A percentile compares a stretch with the other conserved stretches of the same genome.
phyloP scores from a whole-genome alignment of 35 echinoderm and acorn worm genomes.

The Stichopus chloronotus region DNA sequence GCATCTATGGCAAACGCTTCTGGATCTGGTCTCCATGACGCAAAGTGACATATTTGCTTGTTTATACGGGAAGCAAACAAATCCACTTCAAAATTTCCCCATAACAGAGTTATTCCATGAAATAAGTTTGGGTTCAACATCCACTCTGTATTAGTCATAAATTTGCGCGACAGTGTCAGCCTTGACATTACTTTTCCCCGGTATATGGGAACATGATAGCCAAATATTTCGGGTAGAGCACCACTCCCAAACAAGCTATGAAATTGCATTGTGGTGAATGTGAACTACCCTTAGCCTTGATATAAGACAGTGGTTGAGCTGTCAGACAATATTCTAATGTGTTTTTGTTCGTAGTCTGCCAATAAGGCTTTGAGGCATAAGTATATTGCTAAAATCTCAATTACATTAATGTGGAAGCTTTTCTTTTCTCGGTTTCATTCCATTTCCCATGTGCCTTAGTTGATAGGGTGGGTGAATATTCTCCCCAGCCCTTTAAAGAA shows the following conservation, averaged over 20 bases:
- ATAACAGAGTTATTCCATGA: background rate
- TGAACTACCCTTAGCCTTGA: slow-evolving; percentile 57
- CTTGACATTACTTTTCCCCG: no score
- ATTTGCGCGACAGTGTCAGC: background rate
- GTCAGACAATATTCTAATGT: slow-evolving; percentile 37
- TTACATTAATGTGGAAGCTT: slow-evolving; percentile 40
- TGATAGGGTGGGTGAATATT: slow-evolving; percentile 14
- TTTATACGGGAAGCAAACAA: slow-evolving; percentile 50
- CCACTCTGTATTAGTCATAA: slow-evolving; percentile 14
- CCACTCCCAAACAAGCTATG: slow-evolving; percentile 56
- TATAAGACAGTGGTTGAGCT: slow-evolving; percentile 48
- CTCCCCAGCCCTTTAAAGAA: background rate
- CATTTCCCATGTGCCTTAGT: slow-evolving; percentile 42
- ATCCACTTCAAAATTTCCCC: slow-evolving; percentile 2
- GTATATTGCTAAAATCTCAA: slow-evolving; percentile 47
- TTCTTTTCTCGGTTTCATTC: slow-evolving; percentile 1
- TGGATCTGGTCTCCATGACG: slow-evolving; percentile 76
- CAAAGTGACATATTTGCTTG: slow-evolving; percentile 41
- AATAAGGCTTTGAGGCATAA: slow-evolving; percentile 3
- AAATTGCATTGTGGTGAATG: slow-evolving; percentile 1
- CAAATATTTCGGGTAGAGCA: no score
- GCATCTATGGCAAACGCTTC: slow-evolving; percentile 58
- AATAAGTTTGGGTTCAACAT: background rate
- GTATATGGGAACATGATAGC: no score
- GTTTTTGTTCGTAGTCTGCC: background rate